Evolutionary conservation across 2,797 vertebrate genomes (phyloP).

Genomic region (Spea hammondii): DNA sequence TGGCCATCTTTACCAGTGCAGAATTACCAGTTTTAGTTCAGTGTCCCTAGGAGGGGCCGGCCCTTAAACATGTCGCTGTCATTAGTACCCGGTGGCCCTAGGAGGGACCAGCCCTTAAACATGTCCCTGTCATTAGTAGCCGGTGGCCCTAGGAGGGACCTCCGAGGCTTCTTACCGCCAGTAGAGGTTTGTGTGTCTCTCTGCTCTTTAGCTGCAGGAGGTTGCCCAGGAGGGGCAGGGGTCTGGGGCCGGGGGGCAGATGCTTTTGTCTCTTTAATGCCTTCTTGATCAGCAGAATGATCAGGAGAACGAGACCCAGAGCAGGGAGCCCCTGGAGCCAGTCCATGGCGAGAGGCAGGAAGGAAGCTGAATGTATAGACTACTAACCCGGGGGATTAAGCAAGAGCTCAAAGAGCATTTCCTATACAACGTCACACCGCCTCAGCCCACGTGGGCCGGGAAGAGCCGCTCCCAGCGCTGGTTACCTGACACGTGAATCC

Average conservation of each 20-base stretch:
- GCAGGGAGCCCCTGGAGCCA: not conserved
- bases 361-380: not conserved
- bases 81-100: no score
- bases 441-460: no score
- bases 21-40: no score
- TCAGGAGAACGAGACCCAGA: not conserved
- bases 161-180: conserved; percentile 22
- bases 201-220: conserved; percentile 40
- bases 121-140: not conserved
- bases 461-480: no score
- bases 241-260: conserved; percentile 39
- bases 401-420: conserved; percentile 25
- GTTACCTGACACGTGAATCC: no score
- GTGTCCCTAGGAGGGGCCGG: no score
- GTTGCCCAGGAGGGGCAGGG: conserved; percentile 41
- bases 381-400: not conserved
- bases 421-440: conserved; percentile 28
- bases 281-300: conserved; percentile 1
- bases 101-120: not conserved
- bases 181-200: conserved; percentile 30
- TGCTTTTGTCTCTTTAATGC: not conserved
- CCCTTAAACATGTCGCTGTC: no score
- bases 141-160: no score
- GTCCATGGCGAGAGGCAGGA: conserved; percentile 17
- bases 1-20: no score